phyloP scores from a whole-genome alignment of 2,113 vertebrate species.

The Platanista minor region DNA sequence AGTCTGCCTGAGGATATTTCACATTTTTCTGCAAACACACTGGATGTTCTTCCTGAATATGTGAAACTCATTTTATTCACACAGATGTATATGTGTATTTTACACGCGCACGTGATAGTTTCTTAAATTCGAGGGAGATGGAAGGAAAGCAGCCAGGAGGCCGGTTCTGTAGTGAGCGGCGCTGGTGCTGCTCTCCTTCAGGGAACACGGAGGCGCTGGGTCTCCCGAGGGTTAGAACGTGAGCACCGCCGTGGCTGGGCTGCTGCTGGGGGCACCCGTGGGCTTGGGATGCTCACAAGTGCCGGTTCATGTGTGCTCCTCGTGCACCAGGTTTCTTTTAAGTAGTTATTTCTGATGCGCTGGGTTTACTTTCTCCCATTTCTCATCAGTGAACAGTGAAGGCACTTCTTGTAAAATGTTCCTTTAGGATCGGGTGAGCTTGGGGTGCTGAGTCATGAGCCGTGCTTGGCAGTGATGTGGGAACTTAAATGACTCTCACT shows the following conservation, averaged over 20 bases:
- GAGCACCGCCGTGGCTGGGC: not conserved
- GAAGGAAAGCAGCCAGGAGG: not conserved
- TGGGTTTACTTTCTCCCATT: not conserved
- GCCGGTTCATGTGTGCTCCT: rapidly evolving
- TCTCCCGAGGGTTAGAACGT: not conserved
- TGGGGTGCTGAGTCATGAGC: too few species aligned
- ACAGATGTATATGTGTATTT: not conserved
- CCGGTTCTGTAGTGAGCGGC: not conserved
- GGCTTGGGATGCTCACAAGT: not conserved
- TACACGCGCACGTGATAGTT: too few species aligned
- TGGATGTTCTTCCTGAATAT: not conserved
- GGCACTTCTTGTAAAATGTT: too few species aligned
- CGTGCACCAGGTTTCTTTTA: not conserved
- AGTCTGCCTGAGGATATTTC: not conserved
- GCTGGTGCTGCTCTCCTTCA: not conserved
- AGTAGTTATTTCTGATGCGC: rapidly evolving
- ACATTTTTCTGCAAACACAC: too few species aligned
- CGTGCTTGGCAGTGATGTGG: too few species aligned
- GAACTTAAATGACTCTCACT: too few species aligned
- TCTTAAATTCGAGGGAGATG: not conserved
- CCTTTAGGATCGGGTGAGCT: too few species aligned
- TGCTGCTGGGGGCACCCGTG: too few species aligned
- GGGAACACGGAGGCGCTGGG: not conserved
- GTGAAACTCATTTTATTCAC: not conserved
- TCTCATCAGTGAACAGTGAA: not conserved